Base-by-base conservation (phyloP, 2,888 invertebrate species). In the Hyles lineata region DNA sequence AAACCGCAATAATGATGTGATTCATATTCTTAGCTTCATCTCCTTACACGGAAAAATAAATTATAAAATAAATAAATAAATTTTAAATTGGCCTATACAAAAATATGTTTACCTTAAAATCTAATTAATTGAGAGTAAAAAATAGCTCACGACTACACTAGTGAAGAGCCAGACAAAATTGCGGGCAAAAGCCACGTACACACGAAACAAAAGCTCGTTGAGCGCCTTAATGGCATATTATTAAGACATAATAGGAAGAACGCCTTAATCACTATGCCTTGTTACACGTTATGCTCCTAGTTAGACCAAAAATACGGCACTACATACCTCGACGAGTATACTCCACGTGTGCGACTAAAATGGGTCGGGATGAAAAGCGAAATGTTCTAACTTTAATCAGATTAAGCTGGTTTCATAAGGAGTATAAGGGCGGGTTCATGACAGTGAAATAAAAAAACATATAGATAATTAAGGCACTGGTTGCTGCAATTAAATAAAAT, bases 331-430 rank as follows among this genome's bases (percentile, higher is more conserved):
- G 63, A 11, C 35, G n/a, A 21, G 63, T 63, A 67, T n/a, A 63
- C 43, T 6, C n/a, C 67, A 67, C 43, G 50, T 50, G 50, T 67
- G 67, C 23, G 21, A 67, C 50, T 67, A 17, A 67, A 67, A 67
- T 43, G 43, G 60, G 50, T 71, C 25, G 71, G 50, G 52, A 71
- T 71, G 52, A 62, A 76, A 72, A 73, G 70, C 72, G 59, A 70
- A 70, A 62, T 76, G 71, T 71, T 58, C 60, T 75, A 71, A 72
- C 70, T 71, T 72, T 61, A 21, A 25, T 67, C 35, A 43, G 43
- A 69, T 43, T 69, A 58, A n/a, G 43, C 17, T 67, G 23, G 23
- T 43, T 67, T 67, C 9, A 6, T 67, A 67, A 67, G 23, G 23
- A 23, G 43, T 23, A 23, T 67, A 67, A 23, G 50, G 43, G 23